These are phyloP conservation scores for Phortica okadai DNA, from an alignment of 2,888 invertebrate species.

Conservation along the genomic window DNA sequence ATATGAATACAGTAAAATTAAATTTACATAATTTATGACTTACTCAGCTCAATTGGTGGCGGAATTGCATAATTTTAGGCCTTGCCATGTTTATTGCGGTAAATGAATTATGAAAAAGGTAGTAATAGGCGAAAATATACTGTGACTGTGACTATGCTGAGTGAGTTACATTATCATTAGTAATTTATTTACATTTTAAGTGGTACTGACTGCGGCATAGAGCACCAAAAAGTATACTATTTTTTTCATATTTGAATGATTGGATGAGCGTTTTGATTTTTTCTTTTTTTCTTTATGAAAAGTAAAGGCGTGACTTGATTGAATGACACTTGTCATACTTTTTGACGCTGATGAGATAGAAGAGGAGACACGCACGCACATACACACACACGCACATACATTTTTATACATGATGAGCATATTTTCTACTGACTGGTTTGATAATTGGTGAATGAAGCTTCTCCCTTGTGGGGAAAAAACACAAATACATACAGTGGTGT, in stretches of 20 bases:
- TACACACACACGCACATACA: not conserved
- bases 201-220: not conserved
- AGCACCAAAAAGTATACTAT: not conserved
- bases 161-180: slow-evolving; percentile 67
- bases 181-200: slow-evolving; percentile 68
- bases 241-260: not conserved
- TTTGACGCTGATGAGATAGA: no score
- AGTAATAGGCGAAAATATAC: slow-evolving; percentile 13
- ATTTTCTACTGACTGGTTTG: no score
- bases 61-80: slow-evolving; percentile 68
- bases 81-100: slow-evolving; percentile 68
- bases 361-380: not conserved
- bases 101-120: slow-evolving; percentile 67
- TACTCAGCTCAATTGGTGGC: slow-evolving; percentile 62
- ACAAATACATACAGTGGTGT: not conserved
- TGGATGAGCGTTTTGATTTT: not conserved
- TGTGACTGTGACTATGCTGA: slow-evolving; percentile 51
- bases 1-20: slow-evolving; percentile 59
- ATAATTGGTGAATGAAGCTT: no score
- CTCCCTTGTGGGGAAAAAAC: not conserved
- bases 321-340: not conserved
- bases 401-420: not conserved
- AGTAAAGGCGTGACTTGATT: not conserved
- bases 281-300: not conserved
- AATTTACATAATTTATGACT: slow-evolving; percentile 70